phyloP scores from a whole-genome alignment of 2,113 vertebrate genomes.

The Octodon degus region DNA sequence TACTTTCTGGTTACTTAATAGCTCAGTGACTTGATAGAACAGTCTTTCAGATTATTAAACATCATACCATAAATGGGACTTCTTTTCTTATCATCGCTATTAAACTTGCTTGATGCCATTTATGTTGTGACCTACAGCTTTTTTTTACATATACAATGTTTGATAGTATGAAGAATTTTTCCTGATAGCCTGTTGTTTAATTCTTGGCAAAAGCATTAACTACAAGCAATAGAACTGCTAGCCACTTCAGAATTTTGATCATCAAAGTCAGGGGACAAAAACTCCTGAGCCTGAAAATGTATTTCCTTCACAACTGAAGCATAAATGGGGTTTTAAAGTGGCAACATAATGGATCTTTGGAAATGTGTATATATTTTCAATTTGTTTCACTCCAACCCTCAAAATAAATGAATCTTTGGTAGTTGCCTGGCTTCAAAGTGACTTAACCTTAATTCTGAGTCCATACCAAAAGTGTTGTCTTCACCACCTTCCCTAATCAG shows the following conservation, averaged over 20 bases:
- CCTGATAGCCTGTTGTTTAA: neutral
- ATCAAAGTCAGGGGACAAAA: neutral
- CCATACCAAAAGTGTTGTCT: slow-evolving; percentile 59
- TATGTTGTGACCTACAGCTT: neutral
- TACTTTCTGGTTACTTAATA: slow-evolving; percentile 29
- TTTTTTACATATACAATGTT: slow-evolving; percentile 18
- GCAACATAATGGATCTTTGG: neutral
- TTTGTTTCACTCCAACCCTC: slow-evolving; percentile 52
- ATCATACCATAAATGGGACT: neutral
- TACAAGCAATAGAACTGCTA: neutral
- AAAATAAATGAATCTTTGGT: slow-evolving; percentile 64
- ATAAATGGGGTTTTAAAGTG: slow-evolving; percentile 63
- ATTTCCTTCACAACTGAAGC: slow-evolving; percentile 38
- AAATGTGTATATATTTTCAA: slow-evolving; percentile 36
- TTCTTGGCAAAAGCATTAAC: slow-evolving; percentile 50
- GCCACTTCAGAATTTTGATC: slow-evolving; percentile 40
- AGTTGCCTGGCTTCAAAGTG: neutral
- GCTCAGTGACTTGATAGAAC: slow-evolving; percentile 2
- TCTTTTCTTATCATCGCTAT: slow-evolving; percentile 16
- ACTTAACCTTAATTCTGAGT: slow-evolving; percentile 68
- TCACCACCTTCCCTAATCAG: slow-evolving; percentile 61
- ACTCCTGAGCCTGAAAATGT: slow-evolving; percentile 3
- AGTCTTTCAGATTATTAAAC: slow-evolving; percentile 46
- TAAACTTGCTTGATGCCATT: slow-evolving; percentile 18
- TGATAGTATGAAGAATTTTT: neutral